These are phyloP conservation scores for Seira musarum DNA, from an alignment of 2,888 invertebrate genomes.

Conservation along the genomic window DNA sequence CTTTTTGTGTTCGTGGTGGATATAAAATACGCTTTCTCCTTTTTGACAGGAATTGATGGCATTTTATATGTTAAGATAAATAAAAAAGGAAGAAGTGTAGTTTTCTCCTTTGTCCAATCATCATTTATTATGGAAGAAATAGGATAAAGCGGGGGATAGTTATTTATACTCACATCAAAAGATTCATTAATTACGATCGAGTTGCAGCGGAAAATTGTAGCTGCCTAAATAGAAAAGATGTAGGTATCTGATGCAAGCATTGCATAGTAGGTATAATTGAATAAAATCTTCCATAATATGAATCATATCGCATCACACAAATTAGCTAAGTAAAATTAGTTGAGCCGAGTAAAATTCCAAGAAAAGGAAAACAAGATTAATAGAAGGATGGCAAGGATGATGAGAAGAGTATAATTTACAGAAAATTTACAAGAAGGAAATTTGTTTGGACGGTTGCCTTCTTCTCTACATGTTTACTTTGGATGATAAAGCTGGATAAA, in stretches of 20 bases:
- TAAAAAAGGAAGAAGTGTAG: background rate
- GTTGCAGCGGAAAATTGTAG: constrained; percentile 31
- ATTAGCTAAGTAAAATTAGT: no score
- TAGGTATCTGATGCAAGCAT: no score
- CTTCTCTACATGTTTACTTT: background rate
- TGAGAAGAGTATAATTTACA: background rate
- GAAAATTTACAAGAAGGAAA: no score
- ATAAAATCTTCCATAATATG: no score
- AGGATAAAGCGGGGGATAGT: constrained; percentile 3
- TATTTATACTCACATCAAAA: constrained; percentile 4
- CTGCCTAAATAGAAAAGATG: no score
- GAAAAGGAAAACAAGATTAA: background rate
- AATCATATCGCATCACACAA: no score
- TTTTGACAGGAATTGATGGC: constrained; percentile 41
- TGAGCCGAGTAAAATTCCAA: no score
- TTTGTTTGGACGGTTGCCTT: background rate
- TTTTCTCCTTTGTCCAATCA: no score
- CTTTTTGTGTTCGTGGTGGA: background rate
- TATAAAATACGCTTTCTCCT: background rate
- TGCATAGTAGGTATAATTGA: no score
- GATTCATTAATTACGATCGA: constrained; percentile 46
- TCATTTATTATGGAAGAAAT: background rate
- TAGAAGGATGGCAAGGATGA: background rate
- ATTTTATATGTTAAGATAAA: background rate
- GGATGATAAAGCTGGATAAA: background rate